These are phyloP conservation scores for Palaemon carinicauda DNA, from an alignment of 1,140 invertebrate species.

Conservation along the genomic window DNA sequence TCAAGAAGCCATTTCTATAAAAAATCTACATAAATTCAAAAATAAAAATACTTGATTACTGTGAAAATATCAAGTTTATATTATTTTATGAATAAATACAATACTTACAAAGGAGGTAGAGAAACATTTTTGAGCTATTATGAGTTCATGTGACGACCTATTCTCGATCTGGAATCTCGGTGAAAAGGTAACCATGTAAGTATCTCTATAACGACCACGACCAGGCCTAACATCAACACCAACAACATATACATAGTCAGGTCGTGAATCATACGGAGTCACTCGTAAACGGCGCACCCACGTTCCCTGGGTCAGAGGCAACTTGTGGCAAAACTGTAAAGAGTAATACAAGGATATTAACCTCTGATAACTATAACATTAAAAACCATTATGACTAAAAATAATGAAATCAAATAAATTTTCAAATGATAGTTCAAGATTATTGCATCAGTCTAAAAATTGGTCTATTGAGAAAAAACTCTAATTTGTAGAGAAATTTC, in stretches of 20 bases:
- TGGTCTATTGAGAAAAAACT: no score
- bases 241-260: slow-evolving; percentile 76
- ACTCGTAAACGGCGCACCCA: slow-evolving; percentile 74
- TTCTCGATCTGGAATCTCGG: slow-evolving; percentile 95
- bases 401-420: no score
- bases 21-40: no score
- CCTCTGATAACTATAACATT: no score
- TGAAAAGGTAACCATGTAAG: slow-evolving; percentile 90
- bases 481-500: no score
- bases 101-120: slow-evolving; percentile 67
- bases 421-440: no score
- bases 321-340: slow-evolving; percentile 80
- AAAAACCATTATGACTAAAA: no score
- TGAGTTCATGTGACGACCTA: slow-evolving; percentile 80
- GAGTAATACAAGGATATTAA: neutral
- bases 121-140: slow-evolving; percentile 86
- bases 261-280: slow-evolving; percentile 71
- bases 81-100: neutral
- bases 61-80: neutral
- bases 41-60: neutral
- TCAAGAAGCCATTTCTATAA: no score
- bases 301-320: slow-evolving; percentile 81
- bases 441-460: no score
- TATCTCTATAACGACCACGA: slow-evolving; percentile 85
- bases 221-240: slow-evolving; percentile 88